Evolutionary conservation across 2,797 vertebrate genomes (phyloP).

Genomic region (Merluccius polli): DNA sequence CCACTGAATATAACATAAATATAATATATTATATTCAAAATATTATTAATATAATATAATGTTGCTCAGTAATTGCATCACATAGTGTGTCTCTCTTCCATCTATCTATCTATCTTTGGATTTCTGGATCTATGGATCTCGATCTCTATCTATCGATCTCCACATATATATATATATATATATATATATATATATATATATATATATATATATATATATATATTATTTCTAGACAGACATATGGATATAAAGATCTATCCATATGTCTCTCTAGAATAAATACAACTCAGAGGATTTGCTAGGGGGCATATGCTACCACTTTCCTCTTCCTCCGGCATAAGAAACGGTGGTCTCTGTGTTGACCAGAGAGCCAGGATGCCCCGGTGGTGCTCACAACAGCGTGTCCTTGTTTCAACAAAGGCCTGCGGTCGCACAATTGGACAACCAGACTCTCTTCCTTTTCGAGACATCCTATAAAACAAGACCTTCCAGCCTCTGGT

Average conservation of each 20-base stretch:
- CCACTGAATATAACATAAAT: neutral
- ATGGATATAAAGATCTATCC: no score
- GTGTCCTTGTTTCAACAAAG: conserved; percentile 54
- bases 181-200: neutral
- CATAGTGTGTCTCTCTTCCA: neutral
- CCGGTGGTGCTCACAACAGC: neutral
- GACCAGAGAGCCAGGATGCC: neutral
- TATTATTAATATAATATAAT: neutral
- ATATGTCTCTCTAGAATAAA: conserved; percentile 9
- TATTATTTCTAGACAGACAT: conserved; percentile 14
- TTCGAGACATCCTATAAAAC: conserved; percentile 75
- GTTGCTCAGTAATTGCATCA: neutral
- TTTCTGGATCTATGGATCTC: neutral
- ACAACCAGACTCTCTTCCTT: conserved; percentile 51
- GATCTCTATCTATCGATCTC: neutral
- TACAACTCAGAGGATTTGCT: conserved; percentile 5
- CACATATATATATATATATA: neutral
- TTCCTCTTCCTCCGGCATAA: conserved; percentile 21
- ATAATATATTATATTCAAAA: no score
- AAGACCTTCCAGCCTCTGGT: conserved; percentile 73
- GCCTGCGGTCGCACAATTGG: conserved; percentile 56
- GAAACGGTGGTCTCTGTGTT: neutral
- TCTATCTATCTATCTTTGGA: neutral
- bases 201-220: conserved; percentile 13
- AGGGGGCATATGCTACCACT: conserved; percentile 6